These are phyloP conservation scores for Zootermopsis nevadensis DNA, from an alignment of 2,888 invertebrate genomes.

Conservation along the genomic window DNA sequence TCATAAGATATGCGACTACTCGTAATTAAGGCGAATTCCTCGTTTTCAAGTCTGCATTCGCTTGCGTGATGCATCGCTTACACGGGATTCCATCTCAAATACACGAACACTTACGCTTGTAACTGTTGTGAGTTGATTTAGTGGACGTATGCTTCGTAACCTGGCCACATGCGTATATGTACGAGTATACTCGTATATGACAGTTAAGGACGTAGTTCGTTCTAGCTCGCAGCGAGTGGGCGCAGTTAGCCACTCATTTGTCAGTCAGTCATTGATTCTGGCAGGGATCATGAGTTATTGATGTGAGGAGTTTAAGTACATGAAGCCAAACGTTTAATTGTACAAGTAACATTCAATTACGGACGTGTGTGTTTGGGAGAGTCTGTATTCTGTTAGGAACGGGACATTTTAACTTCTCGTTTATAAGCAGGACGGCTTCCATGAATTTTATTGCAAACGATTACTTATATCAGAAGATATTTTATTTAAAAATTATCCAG, in stretches of 20 bases:
- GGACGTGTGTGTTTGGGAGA: no score
- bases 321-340: neutral
- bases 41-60: neutral
- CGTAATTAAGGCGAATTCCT: neutral
- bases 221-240: slow-evolving; percentile 10
- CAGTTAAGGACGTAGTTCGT: neutral
- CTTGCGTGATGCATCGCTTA: neutral
- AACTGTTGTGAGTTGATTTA: neutral
- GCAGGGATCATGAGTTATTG: slow-evolving; percentile 9
- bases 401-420: no score
- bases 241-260: slow-evolving; percentile 13
- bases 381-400: neutral
- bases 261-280: neutral
- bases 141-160: neutral
- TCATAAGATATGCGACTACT: neutral
- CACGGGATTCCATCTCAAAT: neutral
- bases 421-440: no score
- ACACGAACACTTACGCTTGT: slow-evolving; percentile 1
- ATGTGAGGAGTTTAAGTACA: neutral
- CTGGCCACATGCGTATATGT: neutral
- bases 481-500: no score
- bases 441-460: no score
- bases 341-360: neutral
- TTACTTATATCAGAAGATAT: no score
- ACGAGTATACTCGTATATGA: no score